Conservation (phyloP, 2,888 invertebrate genomes). For the Standfussiana lucernea region DNA sequence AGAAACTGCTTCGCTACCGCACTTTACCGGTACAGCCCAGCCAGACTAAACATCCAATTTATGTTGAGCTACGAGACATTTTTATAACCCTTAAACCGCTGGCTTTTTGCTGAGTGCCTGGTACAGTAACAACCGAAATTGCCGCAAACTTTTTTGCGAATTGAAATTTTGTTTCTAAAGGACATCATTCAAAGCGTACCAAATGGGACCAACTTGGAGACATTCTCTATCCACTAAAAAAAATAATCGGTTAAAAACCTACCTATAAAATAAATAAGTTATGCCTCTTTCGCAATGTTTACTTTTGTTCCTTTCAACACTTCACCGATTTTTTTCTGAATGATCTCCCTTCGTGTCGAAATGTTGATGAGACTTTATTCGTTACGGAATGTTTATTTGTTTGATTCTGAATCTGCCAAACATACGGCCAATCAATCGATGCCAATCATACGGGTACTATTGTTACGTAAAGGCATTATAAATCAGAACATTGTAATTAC, state of each 20-base stretch:
- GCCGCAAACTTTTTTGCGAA: neutral
- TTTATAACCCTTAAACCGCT: neutral
- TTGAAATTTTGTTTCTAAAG: too few relatives aligned
- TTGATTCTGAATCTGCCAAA: neutral
- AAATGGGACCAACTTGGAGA: too few relatives aligned
- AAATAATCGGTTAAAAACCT: too few relatives aligned
- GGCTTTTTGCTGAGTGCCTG: neutral
- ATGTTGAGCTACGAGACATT: constrained; percentile 36
- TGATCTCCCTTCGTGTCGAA: neutral
- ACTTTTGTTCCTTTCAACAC: too few relatives aligned
- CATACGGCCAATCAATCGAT: too few relatives aligned
- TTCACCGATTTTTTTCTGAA: too few relatives aligned
- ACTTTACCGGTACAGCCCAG: constrained; percentile 54
- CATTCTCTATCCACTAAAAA: too few relatives aligned
- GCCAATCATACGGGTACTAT: neutral
- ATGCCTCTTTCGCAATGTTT: neutral
- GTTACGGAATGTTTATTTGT: neutral
- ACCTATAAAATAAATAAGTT: too few relatives aligned
- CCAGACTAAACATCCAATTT: constrained; percentile 40
- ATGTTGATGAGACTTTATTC: neutral
- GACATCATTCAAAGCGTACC: too few relatives aligned
- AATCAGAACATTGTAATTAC: too few relatives aligned
- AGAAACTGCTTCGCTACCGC: constrained; percentile 64
- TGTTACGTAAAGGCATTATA: neutral
- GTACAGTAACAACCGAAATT: neutral